Base-by-base conservation (phyloP, 2,797 vertebrate species). In the Gadopsis bispinosus region DNA sequence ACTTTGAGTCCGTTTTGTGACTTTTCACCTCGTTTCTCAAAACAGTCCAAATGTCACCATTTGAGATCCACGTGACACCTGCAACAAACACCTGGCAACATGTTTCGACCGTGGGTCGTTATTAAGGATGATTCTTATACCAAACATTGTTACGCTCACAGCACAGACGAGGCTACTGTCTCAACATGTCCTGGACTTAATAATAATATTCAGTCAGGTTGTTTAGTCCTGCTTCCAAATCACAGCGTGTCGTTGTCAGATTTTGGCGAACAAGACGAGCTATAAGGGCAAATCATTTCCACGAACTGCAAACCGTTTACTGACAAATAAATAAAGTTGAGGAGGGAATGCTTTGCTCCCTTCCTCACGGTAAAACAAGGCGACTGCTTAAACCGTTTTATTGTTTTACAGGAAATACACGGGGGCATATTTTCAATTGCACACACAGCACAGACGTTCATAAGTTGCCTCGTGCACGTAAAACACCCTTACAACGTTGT, bases 201-300 rank as follows among this genome's bases (percentile, higher is more conserved):
- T 8, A 3, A 33, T 41, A 3, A 48, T 39, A 12, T 20, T 73
- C n/a, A 43, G 6, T n/a, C 31, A 14, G 45, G 22, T 20, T 67
- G 45, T 69, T 65, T 53, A 7, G 19, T 73, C 55, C 39, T 59
- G n/a, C 26, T 12, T 77, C 7, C 45, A 50, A 66, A 55, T 68
- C 63, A 41, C 5, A 53, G 1, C 16, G 33, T 12, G 8, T 37
- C 0, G 37, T 14, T 35, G 33, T 75, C 13, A 66, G n/a, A 12
- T 26, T 26, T 26, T 26, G 26, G 26, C 26, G 26, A 26, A 26
- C 26, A 26, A 26, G 26, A 26, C 26, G 26, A 26, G 26, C 26
- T 26, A 26, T 26, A 26, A 26, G 26, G 26, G 26, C 26, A 26
- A 26, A 26, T 26, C 26, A 26, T 26, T 26, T 26, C 26, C 26